phyloP scores from a whole-genome alignment of 2,888 invertebrate genomes.

The Tenthredo amoena region DNA sequence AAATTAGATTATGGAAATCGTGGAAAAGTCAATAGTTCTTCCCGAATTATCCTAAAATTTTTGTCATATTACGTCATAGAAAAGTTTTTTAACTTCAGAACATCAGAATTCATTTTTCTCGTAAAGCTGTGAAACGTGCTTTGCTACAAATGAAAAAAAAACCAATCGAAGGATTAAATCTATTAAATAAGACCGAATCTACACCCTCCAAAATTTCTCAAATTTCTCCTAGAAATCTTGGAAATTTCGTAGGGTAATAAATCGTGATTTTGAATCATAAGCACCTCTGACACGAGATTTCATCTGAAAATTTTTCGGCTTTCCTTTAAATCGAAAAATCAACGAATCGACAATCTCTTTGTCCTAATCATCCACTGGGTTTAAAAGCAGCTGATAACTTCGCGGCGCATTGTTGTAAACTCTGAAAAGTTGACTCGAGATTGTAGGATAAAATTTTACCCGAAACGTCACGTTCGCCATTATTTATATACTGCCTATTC shows the following conservation, averaged over 20 bases:
- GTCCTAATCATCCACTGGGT: neutral
- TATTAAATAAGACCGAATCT: no score
- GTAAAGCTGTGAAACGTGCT: no score
- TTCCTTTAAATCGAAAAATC: neutral
- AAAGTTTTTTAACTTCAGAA: no score
- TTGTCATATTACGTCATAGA: no score
- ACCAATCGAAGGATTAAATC: no score
- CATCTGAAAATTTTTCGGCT: neutral
- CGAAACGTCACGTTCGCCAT: neutral
- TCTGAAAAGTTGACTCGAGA: neutral
- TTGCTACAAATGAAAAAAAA: no score
- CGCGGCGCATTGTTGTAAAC: neutral
- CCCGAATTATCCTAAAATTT: no score
- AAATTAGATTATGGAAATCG: neutral
- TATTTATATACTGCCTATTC: neutral
- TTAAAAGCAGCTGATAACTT: neutral
- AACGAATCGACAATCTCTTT: neutral
- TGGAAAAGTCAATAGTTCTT: no score
- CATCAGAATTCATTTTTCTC: no score
- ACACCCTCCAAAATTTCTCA: neutral
- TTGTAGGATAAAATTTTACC: neutral
- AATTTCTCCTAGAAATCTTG: no score
- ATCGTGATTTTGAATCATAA: no score
- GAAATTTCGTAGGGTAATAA: no score
- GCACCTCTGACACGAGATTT: neutral